Evolutionary conservation across 2,888 invertebrate species (phyloP).

Genomic region (Lepidocyrtoides sp.): DNA sequence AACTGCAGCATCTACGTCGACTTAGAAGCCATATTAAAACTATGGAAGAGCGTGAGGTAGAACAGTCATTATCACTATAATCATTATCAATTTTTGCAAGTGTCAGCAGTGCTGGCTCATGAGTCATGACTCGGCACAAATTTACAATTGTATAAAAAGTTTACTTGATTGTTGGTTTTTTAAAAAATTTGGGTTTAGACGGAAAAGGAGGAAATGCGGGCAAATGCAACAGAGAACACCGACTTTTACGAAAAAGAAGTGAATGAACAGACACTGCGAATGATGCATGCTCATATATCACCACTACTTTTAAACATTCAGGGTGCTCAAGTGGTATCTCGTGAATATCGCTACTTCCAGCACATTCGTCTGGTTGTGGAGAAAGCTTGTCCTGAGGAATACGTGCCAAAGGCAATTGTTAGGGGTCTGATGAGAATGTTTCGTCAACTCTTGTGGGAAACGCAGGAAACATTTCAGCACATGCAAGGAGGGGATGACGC

Average conservation of each 20-base stretch:
- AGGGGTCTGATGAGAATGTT: slow-evolving; percentile 80
- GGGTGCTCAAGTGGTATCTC: slow-evolving; percentile 33
- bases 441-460: slow-evolving; percentile 77
- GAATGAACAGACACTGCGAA: slow-evolving; percentile 77
- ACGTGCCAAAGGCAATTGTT: slow-evolving; percentile 56
- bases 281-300: slow-evolving; percentile 77
- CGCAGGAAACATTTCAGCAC: slow-evolving; percentile 67
- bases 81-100: too few species aligned
- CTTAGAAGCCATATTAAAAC: slow-evolving; percentile 47
- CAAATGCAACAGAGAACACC: not conserved
- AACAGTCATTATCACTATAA: too few species aligned
- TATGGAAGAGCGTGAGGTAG: slow-evolving; percentile 14
- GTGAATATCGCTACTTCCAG: slow-evolving; percentile 74
- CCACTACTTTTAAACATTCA: slow-evolving; percentile 65
- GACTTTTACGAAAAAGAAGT: slow-evolving; percentile 65
- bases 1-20: not conserved
- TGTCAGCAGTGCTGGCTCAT: too few species aligned
- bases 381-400: slow-evolving; percentile 68
- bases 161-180: too few species aligned
- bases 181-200: not conserved
- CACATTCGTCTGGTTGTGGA: slow-evolving; percentile 64
- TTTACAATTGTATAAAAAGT: too few species aligned
- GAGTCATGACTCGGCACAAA: too few species aligned
- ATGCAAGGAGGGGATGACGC: slow-evolving; percentile 44
- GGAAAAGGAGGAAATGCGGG: slow-evolving; percentile 61